phyloP scores from a whole-genome alignment of 2,113 vertebrate genomes.

The Megaptera novaeangliae region DNA sequence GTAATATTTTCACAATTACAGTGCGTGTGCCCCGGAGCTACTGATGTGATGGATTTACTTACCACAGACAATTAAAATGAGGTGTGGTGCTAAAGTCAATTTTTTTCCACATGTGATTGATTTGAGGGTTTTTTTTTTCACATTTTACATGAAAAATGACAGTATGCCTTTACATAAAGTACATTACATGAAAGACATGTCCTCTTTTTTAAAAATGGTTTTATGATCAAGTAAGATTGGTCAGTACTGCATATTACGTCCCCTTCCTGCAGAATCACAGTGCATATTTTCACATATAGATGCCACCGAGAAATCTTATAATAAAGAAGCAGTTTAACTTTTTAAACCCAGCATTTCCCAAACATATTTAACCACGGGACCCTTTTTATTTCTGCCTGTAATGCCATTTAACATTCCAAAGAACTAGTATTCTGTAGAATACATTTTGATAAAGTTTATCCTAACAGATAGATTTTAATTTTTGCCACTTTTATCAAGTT shows the following conservation, averaged over 20 bases:
- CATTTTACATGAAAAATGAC: not conserved
- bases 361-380: not conserved
- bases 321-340: not conserved
- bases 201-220: not conserved
- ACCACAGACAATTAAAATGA: conserved; percentile 8
- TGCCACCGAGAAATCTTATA: not conserved
- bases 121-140: not conserved
- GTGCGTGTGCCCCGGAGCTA: not conserved
- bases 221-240: not conserved
- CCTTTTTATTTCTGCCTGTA: not conserved
- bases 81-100: not conserved
- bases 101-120: not conserved
- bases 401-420: not conserved
- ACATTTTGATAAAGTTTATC: not conserved
- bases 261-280: not conserved
- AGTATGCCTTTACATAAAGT: not conserved
- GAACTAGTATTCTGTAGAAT: conserved; percentile 9
- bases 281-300: not conserved
- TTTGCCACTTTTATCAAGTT: not conserved
- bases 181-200: not conserved
- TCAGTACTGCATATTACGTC: not conserved
- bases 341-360: conserved; percentile 1
- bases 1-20: not conserved
- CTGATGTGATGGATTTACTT: not conserved
- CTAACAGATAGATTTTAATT: not conserved